These are phyloP conservation scores for Agonum fuliginosum DNA, from an alignment of 2,888 invertebrate species.

Conservation along the genomic window DNA sequence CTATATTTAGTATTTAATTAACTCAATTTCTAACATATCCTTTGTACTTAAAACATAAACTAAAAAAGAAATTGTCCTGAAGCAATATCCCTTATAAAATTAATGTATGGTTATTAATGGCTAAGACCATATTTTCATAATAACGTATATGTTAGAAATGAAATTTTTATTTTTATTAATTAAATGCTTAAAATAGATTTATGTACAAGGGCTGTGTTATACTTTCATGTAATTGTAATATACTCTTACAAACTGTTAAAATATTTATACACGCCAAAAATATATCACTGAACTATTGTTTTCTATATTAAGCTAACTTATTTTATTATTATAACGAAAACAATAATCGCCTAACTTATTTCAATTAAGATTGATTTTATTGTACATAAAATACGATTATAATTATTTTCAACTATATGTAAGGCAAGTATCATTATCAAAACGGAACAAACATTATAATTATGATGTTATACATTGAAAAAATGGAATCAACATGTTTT, in stretches of 20 bases:
- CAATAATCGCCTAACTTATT: slow-evolving; percentile 17
- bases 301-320: slow-evolving; percentile 22
- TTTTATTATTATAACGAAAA: slow-evolving; percentile 18
- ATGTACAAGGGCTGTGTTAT: slow-evolving; percentile 57
- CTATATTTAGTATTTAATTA: slow-evolving; percentile 10
- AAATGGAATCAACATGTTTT: slow-evolving; percentile 39
- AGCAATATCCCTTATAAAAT: slow-evolving; percentile 45
- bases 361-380: not conserved
- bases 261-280: slow-evolving; percentile 41
- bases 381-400: not conserved
- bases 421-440: not conserved
- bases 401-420: not conserved
- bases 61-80: slow-evolving; percentile 1
- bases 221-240: slow-evolving; percentile 44
- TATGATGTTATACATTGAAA: slow-evolving; percentile 5
- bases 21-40: slow-evolving; percentile 52
- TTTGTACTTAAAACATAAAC: slow-evolving; percentile 46
- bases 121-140: slow-evolving; percentile 47
- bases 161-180: slow-evolving; percentile 52
- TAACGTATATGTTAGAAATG: slow-evolving; percentile 44
- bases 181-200: slow-evolving; percentile 56
- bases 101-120: not conserved
- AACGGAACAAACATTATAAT: not conserved
- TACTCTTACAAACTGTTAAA: slow-evolving; percentile 39
- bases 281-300: slow-evolving; percentile 30